phyloP scores from a whole-genome alignment of 1,140 invertebrate genomes.

The Asbolus verrucosus region DNA sequence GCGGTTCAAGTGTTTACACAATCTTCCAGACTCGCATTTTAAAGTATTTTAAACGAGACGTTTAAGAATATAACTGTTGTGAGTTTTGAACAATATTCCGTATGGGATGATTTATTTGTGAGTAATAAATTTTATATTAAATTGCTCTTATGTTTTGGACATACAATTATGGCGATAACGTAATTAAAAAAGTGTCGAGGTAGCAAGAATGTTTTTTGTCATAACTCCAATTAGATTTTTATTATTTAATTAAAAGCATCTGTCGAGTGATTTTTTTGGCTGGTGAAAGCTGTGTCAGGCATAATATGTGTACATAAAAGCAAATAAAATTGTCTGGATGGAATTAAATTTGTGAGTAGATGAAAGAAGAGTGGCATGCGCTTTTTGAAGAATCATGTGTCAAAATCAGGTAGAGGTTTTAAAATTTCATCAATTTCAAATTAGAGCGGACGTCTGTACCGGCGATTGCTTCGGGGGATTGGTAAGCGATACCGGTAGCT shows the following conservation, averaged over 20 bases:
- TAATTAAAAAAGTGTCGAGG: not conserved
- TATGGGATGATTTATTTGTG: no score
- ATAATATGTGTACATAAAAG: conserved; percentile 2
- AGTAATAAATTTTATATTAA: no score
- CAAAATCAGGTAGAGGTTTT: conserved; percentile 1
- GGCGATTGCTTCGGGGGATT: conserved; percentile 32
- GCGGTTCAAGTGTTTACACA: no score
- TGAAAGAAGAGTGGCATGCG: not conserved
- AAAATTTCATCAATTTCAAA: conserved; percentile 37
- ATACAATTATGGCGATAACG: no score
- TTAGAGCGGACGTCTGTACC: conserved; percentile 36
- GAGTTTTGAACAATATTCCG: no score
- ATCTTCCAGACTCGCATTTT: no score
- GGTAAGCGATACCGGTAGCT: conserved; percentile 42
- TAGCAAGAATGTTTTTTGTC: not conserved
- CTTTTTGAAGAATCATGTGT: not conserved
- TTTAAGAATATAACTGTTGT: no score
- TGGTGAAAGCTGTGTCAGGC: not conserved
- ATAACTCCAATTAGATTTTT: conserved; percentile 7
- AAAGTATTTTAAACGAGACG: no score
- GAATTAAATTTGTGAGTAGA: not conserved
- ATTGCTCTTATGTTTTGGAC: no score
- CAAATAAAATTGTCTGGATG: not conserved
- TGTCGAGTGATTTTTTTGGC: not conserved
- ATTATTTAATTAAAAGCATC: conserved; percentile 11